phyloP scores from a whole-genome alignment of 2,797 vertebrate species.

The Girardinus metallicus region DNA sequence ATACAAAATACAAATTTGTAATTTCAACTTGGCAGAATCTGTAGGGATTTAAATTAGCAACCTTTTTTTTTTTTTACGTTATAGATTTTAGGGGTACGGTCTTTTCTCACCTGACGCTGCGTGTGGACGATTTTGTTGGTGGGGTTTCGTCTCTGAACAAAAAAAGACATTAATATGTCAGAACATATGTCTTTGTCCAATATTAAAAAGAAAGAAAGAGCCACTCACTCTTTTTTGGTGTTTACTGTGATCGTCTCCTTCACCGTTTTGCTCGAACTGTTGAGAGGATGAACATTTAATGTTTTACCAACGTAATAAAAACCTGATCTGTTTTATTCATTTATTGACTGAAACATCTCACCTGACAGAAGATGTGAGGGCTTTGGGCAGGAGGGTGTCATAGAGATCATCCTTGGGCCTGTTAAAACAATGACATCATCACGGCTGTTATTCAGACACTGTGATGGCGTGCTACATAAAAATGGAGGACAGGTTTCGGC shows the following conservation, averaged over 20 bases:
- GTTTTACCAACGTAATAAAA: not conserved
- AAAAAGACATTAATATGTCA: slow-evolving; percentile 3
- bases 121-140: slow-evolving; percentile 43
- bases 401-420: slow-evolving; percentile 69
- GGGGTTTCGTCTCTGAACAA: slow-evolving; percentile 47
- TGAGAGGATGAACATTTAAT: slow-evolving; percentile 3
- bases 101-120: slow-evolving; percentile 64
- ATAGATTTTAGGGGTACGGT: no score
- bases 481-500: slow-evolving; percentile 6
- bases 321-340: slow-evolving; percentile 3
- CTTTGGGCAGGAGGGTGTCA: slow-evolving; percentile 56
- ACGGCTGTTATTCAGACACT: not conserved
- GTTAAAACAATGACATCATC: not conserved
- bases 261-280: slow-evolving; percentile 41
- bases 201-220: not conserved
- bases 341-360: slow-evolving; percentile 35
- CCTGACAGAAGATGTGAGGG: slow-evolving; percentile 56
- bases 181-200: not conserved
- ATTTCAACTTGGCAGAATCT: not conserved
- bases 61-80: not conserved
- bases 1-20: not conserved
- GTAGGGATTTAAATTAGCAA: not conserved
- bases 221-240: slow-evolving; percentile 59
- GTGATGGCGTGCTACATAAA: not conserved
- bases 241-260: slow-evolving; percentile 43